Evolutionary conservation across 2,797 vertebrate species (phyloP), one percentile per base, ranked within the genome.

Genomic region (Simalia tracyae): DNA sequence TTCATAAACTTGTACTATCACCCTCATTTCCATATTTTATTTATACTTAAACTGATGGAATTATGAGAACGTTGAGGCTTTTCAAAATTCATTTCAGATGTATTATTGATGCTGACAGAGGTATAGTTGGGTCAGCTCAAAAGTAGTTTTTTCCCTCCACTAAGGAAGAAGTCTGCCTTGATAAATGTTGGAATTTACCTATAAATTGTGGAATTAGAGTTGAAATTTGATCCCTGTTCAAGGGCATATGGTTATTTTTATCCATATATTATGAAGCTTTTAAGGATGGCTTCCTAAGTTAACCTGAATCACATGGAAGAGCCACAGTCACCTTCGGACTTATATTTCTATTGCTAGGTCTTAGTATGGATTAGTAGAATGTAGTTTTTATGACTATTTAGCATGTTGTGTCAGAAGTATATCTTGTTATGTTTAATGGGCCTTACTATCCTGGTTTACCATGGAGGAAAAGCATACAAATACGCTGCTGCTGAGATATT

Each of bases 1-100:
- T 61, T 90, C 63, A 22, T 85, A 90, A 86, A 64, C 2, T 10
- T 42, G 54, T 76, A 76, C 10, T 76, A 22, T 31, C 5, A 24
- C 61, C 22, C 42, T 56, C 60, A 66, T 90, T 90, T 90, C 46
- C n/a, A 57, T 90, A 17, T 54, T 86, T 86, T 91, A 64, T 76
- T 76, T 66, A 5, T 84, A 61, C 56, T 2, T 56, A 86, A 19
- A 11, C 5, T 59, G 19, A 89, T 4, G 10, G 22, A 86, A 86
- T 86, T 86, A 42, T 85, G 19, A 85, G 15, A n/a, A 90, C 19
- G 19, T 86, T 54, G 15, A 11, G 17, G 54, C 24, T 91, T 66
- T 86, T 86, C 84, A 86, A 56, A 91, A 86, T 66, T 86, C 46
- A 85, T 90, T 90, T 56, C 50, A 56, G 19, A 7, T 64, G 28